Conservation (phyloP, 53 echinoderm and acorn worm species). For the Holothuria scabra region DNA sequence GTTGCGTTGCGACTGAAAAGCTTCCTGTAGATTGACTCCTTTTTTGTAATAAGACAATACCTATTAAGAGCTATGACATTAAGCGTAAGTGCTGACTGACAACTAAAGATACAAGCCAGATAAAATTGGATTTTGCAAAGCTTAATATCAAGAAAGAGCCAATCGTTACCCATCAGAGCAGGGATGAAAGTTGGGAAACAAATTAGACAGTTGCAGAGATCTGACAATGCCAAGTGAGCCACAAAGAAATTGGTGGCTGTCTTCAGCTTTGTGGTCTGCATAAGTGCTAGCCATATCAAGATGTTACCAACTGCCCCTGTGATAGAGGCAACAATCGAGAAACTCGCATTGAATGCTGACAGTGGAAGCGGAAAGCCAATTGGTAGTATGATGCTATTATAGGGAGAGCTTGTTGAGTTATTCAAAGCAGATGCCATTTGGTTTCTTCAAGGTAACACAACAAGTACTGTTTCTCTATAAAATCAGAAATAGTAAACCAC, state of each 20-base stretch:
- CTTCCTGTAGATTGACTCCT: slow-evolving; percentile 52
- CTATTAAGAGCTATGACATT: slow-evolving; percentile 64
- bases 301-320: slow-evolving; percentile 11
- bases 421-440: not conserved
- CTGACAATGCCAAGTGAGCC: slow-evolving; percentile 41
- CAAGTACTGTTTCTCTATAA: not conserved
- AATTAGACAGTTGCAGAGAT: slow-evolving; percentile 31
- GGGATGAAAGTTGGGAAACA: slow-evolving; percentile 36
- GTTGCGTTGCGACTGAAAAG: slow-evolving; percentile 63
- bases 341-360: not conserved
- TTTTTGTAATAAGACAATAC: slow-evolving; percentile 66
- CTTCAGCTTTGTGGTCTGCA: slow-evolving; percentile 23
- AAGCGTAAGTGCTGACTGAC: slow-evolving; percentile 34
- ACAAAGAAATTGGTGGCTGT: slow-evolving; percentile 44
- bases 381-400: slow-evolving; percentile 18
- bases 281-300: slow-evolving; percentile 22
- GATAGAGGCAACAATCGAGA: not conserved
- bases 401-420: not conserved
- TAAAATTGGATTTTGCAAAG: slow-evolving; percentile 21
- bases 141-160: not conserved
- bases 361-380: not conserved
- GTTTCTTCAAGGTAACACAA: not conserved
- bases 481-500: too few relatives aligned
- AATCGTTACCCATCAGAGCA: slow-evolving; percentile 17
- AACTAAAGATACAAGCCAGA: slow-evolving; percentile 20